phyloP scores from a whole-genome alignment of 2,888 invertebrate species.

The Protodeltote pygarga region DNA sequence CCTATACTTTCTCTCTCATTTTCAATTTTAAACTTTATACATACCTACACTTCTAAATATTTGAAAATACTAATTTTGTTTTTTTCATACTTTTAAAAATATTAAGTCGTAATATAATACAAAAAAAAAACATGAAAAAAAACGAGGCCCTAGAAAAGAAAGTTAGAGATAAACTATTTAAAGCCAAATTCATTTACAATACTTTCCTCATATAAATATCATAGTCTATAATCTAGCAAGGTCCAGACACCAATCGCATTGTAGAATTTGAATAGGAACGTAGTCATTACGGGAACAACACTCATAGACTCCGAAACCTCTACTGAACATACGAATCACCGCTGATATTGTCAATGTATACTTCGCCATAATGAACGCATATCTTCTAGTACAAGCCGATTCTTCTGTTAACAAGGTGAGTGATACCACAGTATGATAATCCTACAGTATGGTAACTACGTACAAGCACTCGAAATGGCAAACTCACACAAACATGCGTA shows the following conservation, averaged over 20 bases:
- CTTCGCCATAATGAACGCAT: conserved; percentile 56
- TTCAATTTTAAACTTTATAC: conserved; percentile 19
- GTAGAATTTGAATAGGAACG: conserved; percentile 53
- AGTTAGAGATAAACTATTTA: conserved; percentile 27
- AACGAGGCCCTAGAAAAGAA: too few species aligned
- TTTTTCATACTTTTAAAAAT: too few species aligned
- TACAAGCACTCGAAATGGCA: too few species aligned
- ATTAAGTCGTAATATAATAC: too few species aligned
- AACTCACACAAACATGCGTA: too few species aligned
- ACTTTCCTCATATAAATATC: conserved; percentile 3
- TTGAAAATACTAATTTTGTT: too few species aligned
- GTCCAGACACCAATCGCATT: conserved; percentile 61
- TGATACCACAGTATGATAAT: too few species aligned
- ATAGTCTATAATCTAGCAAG: conserved; percentile 14
- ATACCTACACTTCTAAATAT: too few species aligned
- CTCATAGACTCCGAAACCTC: conserved; percentile 73
- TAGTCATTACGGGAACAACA: conserved; percentile 63
- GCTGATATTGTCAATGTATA: conserved; percentile 76
- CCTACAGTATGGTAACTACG: too few species aligned
- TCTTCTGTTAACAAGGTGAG: too few species aligned
- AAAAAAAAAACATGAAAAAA: too few species aligned
- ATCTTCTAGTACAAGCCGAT: conserved; percentile 22
- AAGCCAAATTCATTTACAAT: conserved; percentile 30
- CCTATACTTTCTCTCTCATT: conserved; percentile 33
- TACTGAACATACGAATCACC: conserved; percentile 79